phyloP scores from a whole-genome alignment of 2,113 vertebrate genomes.

The Parus major region DNA sequence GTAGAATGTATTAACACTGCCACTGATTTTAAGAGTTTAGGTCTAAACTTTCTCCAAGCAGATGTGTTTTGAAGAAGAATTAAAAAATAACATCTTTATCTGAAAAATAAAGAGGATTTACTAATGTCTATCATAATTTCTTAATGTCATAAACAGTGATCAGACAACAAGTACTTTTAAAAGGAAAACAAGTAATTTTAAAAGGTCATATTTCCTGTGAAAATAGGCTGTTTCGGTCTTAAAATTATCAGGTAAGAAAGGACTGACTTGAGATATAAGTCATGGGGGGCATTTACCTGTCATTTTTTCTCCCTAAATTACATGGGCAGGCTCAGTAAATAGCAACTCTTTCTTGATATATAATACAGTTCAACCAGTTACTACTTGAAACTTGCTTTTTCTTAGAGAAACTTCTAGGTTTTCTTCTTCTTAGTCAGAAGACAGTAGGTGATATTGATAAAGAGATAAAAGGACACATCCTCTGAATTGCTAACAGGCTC shows the following conservation, averaged over 20 bases:
- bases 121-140: conserved; percentile 36
- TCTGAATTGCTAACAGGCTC: neutral
- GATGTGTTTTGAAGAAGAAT: neutral
- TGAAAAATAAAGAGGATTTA: neutral
- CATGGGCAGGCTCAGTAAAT: conserved; percentile 49
- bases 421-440: conserved; percentile 18
- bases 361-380: conserved; percentile 60
- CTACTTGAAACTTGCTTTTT: conserved; percentile 65
- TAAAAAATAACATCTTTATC: neutral
- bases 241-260: conserved; percentile 66
- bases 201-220: conserved; percentile 62
- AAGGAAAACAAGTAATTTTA: conserved; percentile 62
- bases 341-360: conserved; percentile 47
- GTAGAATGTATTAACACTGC: neutral
- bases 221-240: conserved; percentile 64
- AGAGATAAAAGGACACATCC: neutral
- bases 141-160: conserved; percentile 69
- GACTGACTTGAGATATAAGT: conserved; percentile 24
- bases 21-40: neutral
- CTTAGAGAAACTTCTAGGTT: conserved; percentile 19
- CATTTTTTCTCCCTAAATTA: conserved; percentile 66
- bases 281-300: conserved; percentile 47
- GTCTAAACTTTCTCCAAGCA: neutral
- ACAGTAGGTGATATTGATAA: neutral
- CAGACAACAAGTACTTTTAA: conserved; percentile 65